Evolutionary conservation across 2,888 invertebrate genomes (phyloP).

Genomic region (Gryllus longicercus): DNA sequence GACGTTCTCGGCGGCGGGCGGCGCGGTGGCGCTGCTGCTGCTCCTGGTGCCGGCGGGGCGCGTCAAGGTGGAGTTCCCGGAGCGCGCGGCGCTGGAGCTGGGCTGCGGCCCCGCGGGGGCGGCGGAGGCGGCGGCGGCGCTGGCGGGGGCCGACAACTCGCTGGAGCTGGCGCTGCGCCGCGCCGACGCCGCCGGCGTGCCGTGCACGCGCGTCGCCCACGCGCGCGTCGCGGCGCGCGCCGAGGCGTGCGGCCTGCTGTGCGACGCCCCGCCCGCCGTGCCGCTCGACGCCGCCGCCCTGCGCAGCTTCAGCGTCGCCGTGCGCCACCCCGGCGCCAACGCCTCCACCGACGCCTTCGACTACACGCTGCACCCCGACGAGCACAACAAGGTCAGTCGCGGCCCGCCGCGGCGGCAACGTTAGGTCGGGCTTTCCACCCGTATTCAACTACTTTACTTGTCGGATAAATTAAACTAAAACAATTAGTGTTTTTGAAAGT

Average conservation of each 20-base stretch:
- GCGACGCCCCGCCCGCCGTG: not conserved
- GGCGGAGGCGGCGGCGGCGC: not conserved
- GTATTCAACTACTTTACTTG: too few species aligned
- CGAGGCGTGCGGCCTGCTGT: constrained; percentile 1
- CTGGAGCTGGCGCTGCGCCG: not conserved
- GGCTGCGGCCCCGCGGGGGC: constrained; percentile 47
- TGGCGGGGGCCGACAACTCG: not conserved
- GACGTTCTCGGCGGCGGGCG: constrained; percentile 64
- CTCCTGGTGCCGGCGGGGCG: constrained; percentile 69
- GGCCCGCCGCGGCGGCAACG: too few species aligned
- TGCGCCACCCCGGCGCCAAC: not conserved
- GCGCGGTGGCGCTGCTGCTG: constrained; percentile 62
- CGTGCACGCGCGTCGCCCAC: constrained; percentile 2
- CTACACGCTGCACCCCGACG: not conserved
- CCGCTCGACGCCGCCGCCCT: not conserved
- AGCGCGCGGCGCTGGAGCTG: constrained; percentile 57
- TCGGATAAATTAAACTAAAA: too few species aligned
- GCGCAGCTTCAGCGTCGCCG: not conserved
- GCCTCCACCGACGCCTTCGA: not conserved
- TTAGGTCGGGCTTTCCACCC: too few species aligned
- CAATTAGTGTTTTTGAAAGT: too few species aligned
- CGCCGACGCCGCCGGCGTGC: not conserved
- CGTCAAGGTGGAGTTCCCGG: constrained; percentile 62
- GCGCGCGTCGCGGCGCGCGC: not conserved
- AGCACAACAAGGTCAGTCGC: not conserved